A percentile compares a stretch with the other conserved stretches of the same genome.
Evolutionary conservation across 2,113 vertebrate genomes (phyloP).

Genomic region (Hyla sarda): DNA sequence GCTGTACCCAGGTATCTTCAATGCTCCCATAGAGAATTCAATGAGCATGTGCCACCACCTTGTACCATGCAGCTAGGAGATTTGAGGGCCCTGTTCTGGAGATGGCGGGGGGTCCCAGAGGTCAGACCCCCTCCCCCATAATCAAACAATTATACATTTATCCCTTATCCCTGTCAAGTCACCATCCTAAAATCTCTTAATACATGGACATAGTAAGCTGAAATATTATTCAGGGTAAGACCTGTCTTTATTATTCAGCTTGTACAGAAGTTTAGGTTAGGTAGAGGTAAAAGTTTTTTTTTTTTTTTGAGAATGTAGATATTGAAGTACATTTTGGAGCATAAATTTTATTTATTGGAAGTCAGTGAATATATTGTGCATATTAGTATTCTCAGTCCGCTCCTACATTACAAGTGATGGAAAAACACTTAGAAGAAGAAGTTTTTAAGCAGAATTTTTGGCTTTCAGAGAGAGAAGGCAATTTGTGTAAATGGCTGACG

Average conservation of each 20-base stretch:
- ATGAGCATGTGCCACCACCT: too few species aligned
- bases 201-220: too few species aligned
- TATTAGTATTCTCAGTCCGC: background rate
- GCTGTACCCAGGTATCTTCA: too few species aligned
- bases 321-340: slow-evolving; percentile 8
- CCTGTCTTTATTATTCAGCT: background rate
- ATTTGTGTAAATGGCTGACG: slow-evolving; percentile 26
- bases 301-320: background rate
- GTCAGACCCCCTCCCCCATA: too few species aligned
- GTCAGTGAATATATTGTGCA: background rate
- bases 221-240: background rate
- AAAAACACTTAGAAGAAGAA: background rate
- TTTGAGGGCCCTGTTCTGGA: too few species aligned
- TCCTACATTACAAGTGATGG: background rate
- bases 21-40: too few species aligned
- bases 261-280: background rate
- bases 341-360: slow-evolving; percentile 19
- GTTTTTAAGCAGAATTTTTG: slow-evolving; percentile 12
- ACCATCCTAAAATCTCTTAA: too few species aligned
- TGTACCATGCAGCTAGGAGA: too few species aligned
- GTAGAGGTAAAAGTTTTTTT: background rate
- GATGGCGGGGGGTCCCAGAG: too few species aligned
- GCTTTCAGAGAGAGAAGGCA: slow-evolving; percentile 5
- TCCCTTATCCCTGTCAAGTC: too few species aligned
- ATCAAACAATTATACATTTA: too few species aligned